phyloP scores from a whole-genome alignment of 1,140 invertebrate genomes.

The Drosophila biarmipes region DNA sequence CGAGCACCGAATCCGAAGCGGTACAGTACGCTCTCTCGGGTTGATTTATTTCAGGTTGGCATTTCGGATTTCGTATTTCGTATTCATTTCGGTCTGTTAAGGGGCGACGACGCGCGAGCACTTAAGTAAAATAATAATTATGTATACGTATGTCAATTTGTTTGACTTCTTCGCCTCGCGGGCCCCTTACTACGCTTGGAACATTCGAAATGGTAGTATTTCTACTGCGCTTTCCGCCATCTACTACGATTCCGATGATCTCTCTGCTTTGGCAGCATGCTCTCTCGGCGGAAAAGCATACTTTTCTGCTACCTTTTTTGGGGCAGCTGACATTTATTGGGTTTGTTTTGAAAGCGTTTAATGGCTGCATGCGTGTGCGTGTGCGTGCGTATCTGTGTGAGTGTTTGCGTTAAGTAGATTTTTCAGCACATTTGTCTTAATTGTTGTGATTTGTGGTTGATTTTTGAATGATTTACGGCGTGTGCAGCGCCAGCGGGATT shows the following conservation, averaged over 20 bases:
- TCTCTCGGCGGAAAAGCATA: background rate
- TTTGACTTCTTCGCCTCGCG: slow-evolving; percentile 75
- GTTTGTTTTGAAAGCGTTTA: slow-evolving; percentile 79
- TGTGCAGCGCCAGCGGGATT: slow-evolving; percentile 52
- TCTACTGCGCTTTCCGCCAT: slow-evolving; percentile 11
- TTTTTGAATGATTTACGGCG: slow-evolving; percentile 78
- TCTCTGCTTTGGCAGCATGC: slow-evolving; percentile 5
- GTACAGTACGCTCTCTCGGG: slow-evolving; percentile 69
- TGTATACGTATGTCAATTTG: slow-evolving; percentile 83
- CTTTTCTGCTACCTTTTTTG: slow-evolving; percentile 53
- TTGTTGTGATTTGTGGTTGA: slow-evolving; percentile 83
- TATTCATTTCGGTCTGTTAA: slow-evolving; percentile 76
- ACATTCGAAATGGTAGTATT: slow-evolving; percentile 7
- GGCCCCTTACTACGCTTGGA: slow-evolving; percentile 49
- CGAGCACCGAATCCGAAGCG: slow-evolving; percentile 10
- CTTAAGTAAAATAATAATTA: slow-evolving; percentile 84
- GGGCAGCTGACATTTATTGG: slow-evolving; percentile 72
- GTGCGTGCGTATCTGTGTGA: slow-evolving; percentile 20
- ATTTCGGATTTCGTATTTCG: slow-evolving; percentile 66
- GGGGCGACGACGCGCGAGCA: slow-evolving; percentile 81
- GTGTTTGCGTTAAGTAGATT: slow-evolving; percentile 78
- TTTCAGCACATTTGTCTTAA: slow-evolving; percentile 83
- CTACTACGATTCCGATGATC: background rate
- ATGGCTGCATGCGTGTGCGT: slow-evolving; percentile 38
- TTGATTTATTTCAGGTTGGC: slow-evolving; percentile 80